phyloP scores from a whole-genome alignment of 2,797 vertebrate genomes.

The Masticophis lateralis region DNA sequence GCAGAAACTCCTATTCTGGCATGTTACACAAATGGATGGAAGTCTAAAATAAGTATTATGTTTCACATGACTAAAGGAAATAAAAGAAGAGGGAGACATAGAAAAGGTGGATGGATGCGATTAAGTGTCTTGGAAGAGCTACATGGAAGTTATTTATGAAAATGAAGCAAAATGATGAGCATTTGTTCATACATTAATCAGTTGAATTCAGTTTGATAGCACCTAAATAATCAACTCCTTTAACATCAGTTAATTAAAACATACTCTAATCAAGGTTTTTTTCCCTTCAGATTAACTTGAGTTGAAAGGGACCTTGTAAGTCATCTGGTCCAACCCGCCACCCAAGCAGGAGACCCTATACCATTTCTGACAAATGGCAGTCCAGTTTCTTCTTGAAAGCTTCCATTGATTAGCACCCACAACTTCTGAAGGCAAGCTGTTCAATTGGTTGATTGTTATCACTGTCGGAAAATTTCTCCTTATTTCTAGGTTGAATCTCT shows the following conservation, averaged over 20 bases:
- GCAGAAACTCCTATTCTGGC: not conserved
- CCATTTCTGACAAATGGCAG: no score
- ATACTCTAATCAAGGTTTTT: not conserved
- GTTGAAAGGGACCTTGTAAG: no score
- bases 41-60: not conserved
- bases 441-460: no score
- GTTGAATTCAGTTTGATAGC: not conserved
- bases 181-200: not conserved
- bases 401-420: no score
- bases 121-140: not conserved
- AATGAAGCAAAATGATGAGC: not conserved
- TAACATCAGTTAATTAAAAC: not conserved
- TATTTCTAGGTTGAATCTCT: no score
- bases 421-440: no score
- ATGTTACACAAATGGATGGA: not conserved
- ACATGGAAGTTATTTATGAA: not conserved
- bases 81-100: not conserved
- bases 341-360: no score
- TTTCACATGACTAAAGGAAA: not conserved
- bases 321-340: no score
- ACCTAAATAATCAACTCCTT: not conserved
- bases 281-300: no score
- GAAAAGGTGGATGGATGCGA: not conserved
- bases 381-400: no score
- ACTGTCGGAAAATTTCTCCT: no score